These are phyloP conservation scores for Buphagus erythrorhynchus DNA, from an alignment of 2,797 vertebrate genomes.

Conservation along the genomic window DNA sequence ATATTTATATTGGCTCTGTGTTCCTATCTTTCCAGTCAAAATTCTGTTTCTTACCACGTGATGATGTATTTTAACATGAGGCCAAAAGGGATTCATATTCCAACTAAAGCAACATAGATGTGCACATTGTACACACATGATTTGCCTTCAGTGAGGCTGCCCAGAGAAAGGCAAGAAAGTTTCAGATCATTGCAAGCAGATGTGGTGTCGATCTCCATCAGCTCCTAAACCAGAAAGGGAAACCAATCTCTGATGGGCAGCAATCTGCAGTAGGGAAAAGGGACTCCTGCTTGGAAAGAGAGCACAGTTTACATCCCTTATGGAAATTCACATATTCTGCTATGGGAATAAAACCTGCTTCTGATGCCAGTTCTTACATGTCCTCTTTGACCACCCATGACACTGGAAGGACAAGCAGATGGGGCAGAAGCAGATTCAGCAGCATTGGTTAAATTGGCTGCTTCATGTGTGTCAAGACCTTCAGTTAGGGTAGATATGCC, in stretches of 20 bases:
- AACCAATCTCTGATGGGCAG: neutral
- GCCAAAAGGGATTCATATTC: slow-evolving; percentile 6
- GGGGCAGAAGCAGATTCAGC: neutral
- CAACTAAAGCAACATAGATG: neutral
- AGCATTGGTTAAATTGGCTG: rapidly evolving
- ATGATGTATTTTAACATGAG: neutral
- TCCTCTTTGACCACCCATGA: neutral
- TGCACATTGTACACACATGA: neutral
- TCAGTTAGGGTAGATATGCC: neutral
- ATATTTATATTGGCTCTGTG: slow-evolving; percentile 42
- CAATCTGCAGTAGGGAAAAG: rapidly evolving
- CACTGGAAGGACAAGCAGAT: neutral
- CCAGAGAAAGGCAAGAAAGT: neutral
- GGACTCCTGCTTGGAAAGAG: neutral
- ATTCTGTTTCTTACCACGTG: neutral
- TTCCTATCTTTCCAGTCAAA: slow-evolving; percentile 26
- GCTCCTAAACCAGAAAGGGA: neutral
- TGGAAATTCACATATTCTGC: neutral
- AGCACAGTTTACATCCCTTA: neutral
- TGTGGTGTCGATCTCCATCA: neutral
- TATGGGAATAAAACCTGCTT: neutral
- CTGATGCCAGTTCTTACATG: neutral
- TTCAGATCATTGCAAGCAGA: neutral
- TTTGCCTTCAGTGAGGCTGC: neutral
- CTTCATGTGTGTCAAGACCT: neutral